These are phyloP conservation scores for Meloidogyne exigua DNA, from an alignment of 1,140 invertebrate species.

Conservation along the genomic window DNA sequence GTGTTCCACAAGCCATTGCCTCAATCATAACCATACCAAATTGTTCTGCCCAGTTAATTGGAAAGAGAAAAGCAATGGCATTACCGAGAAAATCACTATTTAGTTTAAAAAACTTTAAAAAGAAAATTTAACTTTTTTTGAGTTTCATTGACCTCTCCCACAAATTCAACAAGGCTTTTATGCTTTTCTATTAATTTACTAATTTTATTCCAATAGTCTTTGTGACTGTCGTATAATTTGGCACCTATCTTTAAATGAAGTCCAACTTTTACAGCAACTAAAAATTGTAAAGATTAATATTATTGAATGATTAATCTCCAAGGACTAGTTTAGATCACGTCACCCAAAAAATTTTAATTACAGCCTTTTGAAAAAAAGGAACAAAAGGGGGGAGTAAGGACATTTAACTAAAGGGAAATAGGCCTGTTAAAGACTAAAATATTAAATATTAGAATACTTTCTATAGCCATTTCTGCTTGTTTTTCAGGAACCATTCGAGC, in stretches of 20 bases:
- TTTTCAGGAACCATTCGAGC: constrained; percentile 24
- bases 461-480: constrained; percentile 17
- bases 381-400: too few relatives aligned
- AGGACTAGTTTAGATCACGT: too few relatives aligned
- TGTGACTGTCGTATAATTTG: constrained; percentile 20
- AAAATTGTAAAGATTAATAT: background rate
- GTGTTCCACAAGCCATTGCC: constrained; percentile 32
- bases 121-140: constrained; percentile 14
- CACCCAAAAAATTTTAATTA: too few relatives aligned
- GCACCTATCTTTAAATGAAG: constrained; percentile 9
- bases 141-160: constrained; percentile 18
- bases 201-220: constrained; percentile 17
- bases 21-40: constrained; percentile 36
- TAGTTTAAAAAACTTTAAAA: too few relatives aligned
- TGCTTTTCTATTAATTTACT: constrained; percentile 10
- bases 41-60: constrained; percentile 34
- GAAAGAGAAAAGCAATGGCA: constrained; percentile 25
- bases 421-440: too few relatives aligned
- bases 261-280: background rate
- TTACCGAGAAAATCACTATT: constrained; percentile 31
- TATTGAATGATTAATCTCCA: too few relatives aligned
- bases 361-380: too few relatives aligned
- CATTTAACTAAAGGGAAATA: too few relatives aligned
- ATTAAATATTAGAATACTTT: too few relatives aligned
- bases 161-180: constrained; percentile 4